These are phyloP conservation scores for Melanostoma scalare DNA, from an alignment of 2,888 invertebrate genomes.

Conservation along the genomic window DNA sequence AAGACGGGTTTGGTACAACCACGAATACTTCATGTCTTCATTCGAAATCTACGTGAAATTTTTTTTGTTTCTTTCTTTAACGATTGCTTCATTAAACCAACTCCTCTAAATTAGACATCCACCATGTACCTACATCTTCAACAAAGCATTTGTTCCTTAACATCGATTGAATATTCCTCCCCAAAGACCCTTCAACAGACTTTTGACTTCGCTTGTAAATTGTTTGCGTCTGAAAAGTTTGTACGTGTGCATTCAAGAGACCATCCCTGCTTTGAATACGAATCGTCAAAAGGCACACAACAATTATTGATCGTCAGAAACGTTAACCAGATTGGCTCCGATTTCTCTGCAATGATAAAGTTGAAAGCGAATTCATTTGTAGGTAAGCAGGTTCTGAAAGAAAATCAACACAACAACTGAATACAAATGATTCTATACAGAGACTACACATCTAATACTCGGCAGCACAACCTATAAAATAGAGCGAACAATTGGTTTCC, in stretches of 20 bases:
- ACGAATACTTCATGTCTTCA: no score
- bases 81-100: no score
- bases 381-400: neutral
- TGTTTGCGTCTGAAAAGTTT: neutral
- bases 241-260: neutral
- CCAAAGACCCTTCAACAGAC: no score
- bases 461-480: neutral
- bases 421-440: slow-evolving; percentile 26
- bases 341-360: slow-evolving; percentile 20
- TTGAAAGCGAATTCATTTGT: slow-evolving; percentile 19
- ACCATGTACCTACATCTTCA: no score
- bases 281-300: slow-evolving; percentile 3
- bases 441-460: neutral
- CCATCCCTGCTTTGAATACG: slow-evolving; percentile 13
- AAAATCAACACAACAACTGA: slow-evolving; percentile 14
- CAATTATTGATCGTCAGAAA: slow-evolving; percentile 31
- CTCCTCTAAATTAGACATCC: no score
- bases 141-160: no score
- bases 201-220: neutral
- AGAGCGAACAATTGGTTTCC: no score
- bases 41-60: no score
- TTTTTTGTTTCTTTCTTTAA: no score
- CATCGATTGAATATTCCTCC: no score
- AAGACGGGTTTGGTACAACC: no score
- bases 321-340: slow-evolving; percentile 35